These are phyloP conservation scores for Adelognathus sp. DNA, from an alignment of 2,888 invertebrate species.

Conservation along the genomic window DNA sequence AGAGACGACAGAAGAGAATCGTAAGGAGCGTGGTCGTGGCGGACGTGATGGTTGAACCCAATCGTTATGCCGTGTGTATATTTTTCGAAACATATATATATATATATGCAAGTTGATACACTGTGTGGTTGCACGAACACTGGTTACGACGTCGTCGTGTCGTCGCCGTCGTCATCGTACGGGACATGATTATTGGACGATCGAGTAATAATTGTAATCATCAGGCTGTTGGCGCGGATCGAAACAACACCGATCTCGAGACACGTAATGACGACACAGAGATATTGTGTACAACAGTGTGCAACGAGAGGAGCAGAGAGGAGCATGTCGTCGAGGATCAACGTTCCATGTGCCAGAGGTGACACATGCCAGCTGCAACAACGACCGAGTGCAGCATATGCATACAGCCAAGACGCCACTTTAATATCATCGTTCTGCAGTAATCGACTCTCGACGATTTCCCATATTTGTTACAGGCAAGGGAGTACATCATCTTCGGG, in stretches of 20 bases:
- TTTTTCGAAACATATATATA: background rate
- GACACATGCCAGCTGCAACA: conserved; percentile 63
- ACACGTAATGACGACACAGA: conserved; percentile 69
- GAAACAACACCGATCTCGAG: conserved; percentile 41
- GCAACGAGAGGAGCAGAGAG: background rate
- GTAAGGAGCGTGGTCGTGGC: conserved; percentile 42
- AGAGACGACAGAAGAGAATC: background rate
- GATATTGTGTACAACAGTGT: background rate
- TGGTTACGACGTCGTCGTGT: conserved; percentile 60
- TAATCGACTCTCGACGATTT: background rate
- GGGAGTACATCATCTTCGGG: background rate
- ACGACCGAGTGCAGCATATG: conserved; percentile 10
- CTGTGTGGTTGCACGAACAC: conserved; percentile 54
- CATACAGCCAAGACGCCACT: conserved; percentile 40
- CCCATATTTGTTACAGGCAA: background rate
- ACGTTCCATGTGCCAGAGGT: conserved; percentile 65
- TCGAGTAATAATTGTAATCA: conserved; percentile 78
- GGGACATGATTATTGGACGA: conserved; percentile 77
- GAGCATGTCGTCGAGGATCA: conserved; percentile 29
- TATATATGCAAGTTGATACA: background rate
- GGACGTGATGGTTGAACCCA: conserved; percentile 74
- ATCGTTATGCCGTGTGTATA: conserved; percentile 53
- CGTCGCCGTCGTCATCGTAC: conserved; percentile 59
- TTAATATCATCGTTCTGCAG: conserved; percentile 33
- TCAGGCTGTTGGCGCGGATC: conserved; percentile 56